A percentile compares a stretch with the other conserved stretches of the same genome.
Evolutionary conservation across 2,797 vertebrate genomes (phyloP).

Genomic region (Ficedula albicollis): DNA sequence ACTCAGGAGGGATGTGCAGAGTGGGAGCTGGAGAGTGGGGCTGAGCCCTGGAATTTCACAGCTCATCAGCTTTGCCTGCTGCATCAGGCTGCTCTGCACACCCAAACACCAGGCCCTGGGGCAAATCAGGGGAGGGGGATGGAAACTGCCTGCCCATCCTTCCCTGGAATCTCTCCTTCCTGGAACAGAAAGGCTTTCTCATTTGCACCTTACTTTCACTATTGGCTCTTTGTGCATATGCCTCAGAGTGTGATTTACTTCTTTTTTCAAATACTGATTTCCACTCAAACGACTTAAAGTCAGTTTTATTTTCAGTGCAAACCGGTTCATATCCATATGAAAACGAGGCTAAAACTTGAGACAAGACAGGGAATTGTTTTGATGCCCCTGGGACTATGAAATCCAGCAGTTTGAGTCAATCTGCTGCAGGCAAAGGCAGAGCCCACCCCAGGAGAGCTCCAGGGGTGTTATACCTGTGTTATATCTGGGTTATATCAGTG

Average conservation of each 20-base stretch:
- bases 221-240: fast-evolving
- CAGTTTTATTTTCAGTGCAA: not conserved
- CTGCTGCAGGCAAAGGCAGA: not conserved
- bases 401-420: not conserved
- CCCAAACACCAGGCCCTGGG: not conserved
- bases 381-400: fast-evolving
- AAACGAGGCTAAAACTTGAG: not conserved
- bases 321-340: not conserved
- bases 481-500: too few species aligned
- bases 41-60: not conserved
- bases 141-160: not conserved
- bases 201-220: not conserved
- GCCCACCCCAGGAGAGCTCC: not conserved
- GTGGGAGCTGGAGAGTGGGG: not conserved
- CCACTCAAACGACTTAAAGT: not conserved
- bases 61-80: not conserved
- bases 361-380: not conserved
- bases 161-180: not conserved
- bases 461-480: too few species aligned
- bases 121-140: not conserved
- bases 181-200: not conserved
- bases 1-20: fast-evolving
- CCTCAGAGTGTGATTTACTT: not conserved
- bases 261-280: not conserved
- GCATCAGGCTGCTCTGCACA: not conserved